Conservation (phyloP, 2,797 vertebrate genomes). For the Rhinella marina region DNA sequence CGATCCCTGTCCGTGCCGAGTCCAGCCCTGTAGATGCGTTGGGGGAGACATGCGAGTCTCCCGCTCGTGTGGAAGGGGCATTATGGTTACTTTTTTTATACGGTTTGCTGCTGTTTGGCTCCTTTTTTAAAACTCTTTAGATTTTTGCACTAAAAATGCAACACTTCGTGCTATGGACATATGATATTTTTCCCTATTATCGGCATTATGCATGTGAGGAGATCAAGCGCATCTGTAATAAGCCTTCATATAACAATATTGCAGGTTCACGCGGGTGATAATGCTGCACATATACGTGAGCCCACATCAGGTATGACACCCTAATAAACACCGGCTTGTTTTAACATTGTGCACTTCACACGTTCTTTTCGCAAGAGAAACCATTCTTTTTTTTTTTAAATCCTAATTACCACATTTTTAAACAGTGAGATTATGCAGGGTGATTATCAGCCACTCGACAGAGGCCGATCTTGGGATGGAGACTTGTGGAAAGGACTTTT, state of each 20-base stretch:
- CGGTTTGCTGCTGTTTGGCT: too few species aligned
- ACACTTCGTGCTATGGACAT: too few species aligned
- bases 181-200: not conserved
- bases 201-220: not conserved
- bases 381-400: not conserved
- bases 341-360: not conserved
- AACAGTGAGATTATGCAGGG: slow-evolving; percentile 27
- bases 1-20: too few species aligned
- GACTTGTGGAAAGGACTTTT: not conserved
- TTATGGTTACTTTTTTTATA: too few species aligned
- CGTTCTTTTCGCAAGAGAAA: not conserved
- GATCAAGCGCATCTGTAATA: not conserved
- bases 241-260: not conserved
- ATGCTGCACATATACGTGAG: too few species aligned
- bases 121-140: too few species aligned
- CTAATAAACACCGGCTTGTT: slow-evolving; percentile 45
- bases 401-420: slow-evolving; percentile 54
- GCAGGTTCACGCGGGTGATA: not conserved
- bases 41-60: too few species aligned
- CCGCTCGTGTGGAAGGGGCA: too few species aligned
- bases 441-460: slow-evolving; percentile 35
- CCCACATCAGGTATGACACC: slow-evolving; percentile 11
- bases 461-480: not conserved
- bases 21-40: too few species aligned
- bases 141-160: too few species aligned